Evolutionary conservation across 2,113 vertebrate species (phyloP).

Genomic region (Herpetotheres cachinnans): DNA sequence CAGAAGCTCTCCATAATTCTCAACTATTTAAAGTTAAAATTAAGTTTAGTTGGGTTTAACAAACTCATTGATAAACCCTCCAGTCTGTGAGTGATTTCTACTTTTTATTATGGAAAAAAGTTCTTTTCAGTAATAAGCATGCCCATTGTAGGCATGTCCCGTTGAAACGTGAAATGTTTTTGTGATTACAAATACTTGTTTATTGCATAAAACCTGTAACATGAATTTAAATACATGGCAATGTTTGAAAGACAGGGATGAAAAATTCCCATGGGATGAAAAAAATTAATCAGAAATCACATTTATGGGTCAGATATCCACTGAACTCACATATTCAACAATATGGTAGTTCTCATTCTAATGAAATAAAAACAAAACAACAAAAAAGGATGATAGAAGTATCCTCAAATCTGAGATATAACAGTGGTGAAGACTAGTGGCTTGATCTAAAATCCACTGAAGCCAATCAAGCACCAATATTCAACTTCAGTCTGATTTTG

Average conservation of each 20-base stretch:
- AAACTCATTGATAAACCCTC: slow-evolving; percentile 45
- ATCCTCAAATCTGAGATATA: neutral
- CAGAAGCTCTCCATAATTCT: slow-evolving; percentile 53
- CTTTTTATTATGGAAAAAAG: slow-evolving; percentile 53
- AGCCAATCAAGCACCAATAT: neutral
- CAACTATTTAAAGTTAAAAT: slow-evolving; percentile 41
- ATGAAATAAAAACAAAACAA: slow-evolving; percentile 32
- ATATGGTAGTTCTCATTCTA: slow-evolving; percentile 53
- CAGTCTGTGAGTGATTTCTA: slow-evolving; percentile 54
- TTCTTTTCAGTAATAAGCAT: slow-evolving; percentile 47
- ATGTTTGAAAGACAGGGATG: slow-evolving; percentile 15
- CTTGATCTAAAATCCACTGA: slow-evolving; percentile 54
- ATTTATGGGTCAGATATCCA: neutral
- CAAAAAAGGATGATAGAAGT: neutral
- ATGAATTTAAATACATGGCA: slow-evolving; percentile 36
- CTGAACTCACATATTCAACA: slow-evolving; percentile 57
- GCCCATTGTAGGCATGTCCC: slow-evolving; percentile 14
- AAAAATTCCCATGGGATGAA: slow-evolving; percentile 16
- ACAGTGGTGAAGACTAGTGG: neutral
- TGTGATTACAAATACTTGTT: slow-evolving; percentile 30
- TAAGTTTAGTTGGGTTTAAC: slow-evolving; percentile 64
- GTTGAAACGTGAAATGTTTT: slow-evolving; percentile 38
- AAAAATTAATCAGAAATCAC: neutral
- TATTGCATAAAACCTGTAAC: slow-evolving; percentile 13
- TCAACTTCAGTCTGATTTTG: slow-evolving; percentile 17